phyloP scores from a whole-genome alignment of 2,113 vertebrate genomes.

The Pipra filicauda region DNA sequence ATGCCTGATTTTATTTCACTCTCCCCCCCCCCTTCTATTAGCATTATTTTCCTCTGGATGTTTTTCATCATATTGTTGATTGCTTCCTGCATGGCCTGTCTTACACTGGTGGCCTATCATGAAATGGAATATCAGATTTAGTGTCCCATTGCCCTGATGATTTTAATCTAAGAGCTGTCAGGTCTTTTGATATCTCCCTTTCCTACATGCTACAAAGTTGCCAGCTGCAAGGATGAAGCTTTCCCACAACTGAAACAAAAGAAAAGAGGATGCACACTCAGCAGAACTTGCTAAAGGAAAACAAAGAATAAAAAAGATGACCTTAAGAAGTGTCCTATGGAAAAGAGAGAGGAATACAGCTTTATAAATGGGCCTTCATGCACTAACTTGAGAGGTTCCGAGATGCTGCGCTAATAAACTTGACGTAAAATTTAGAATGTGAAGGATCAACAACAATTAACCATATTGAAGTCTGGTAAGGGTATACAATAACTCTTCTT shows the following conservation, averaged over 20 bases:
- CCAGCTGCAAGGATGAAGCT: not conserved
- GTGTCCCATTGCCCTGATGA: not conserved
- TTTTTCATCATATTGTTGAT: not conserved
- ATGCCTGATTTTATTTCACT: not conserved
- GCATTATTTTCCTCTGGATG: not conserved
- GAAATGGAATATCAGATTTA: not conserved
- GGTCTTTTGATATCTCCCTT: not conserved
- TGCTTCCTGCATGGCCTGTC: not conserved
- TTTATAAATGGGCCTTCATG: not conserved
- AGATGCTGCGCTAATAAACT: not conserved
- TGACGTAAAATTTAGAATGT: not conserved
- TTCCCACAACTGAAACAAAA: not conserved
- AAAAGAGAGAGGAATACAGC: not conserved
- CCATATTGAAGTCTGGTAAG: not conserved
- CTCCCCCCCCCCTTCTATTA: rapidly evolving
- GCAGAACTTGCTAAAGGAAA: not conserved
- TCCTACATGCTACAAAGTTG: not conserved
- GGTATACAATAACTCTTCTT: not conserved
- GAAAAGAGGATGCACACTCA: not conserved
- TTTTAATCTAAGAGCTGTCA: not conserved
- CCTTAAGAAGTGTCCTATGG: not conserved
- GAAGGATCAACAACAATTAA: not conserved
- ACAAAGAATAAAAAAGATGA: not conserved
- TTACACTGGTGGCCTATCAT: not conserved
- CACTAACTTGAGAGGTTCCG: not conserved